Conservation (phyloP, 2,888 invertebrate species). For the Creontiades dilutus region DNA sequence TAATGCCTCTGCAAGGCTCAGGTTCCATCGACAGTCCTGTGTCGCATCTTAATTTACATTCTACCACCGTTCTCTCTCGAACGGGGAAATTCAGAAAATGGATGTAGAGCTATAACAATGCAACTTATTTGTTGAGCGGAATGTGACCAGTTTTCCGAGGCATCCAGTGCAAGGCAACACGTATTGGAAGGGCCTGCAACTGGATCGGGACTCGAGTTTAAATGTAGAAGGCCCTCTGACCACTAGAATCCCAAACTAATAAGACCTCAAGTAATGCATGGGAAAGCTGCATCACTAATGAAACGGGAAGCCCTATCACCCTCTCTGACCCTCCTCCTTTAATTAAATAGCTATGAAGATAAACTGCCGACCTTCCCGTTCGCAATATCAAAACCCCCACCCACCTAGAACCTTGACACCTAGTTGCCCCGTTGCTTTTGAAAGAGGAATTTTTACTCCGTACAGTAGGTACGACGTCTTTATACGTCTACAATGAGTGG, state of each 20-base stretch:
- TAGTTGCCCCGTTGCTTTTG: background rate
- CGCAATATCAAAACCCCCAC: slow-evolving; percentile 58
- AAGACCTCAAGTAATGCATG: slow-evolving; percentile 69
- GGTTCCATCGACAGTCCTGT: too few species aligned
- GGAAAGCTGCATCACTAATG: slow-evolving; percentile 67
- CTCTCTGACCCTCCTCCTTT: slow-evolving; percentile 45
- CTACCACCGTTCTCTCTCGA: background rate
- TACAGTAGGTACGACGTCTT: background rate
- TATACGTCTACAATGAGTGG: background rate
- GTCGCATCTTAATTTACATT: too few species aligned
- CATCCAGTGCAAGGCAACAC: background rate
- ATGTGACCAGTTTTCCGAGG: background rate
- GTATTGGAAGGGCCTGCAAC: slow-evolving; percentile 9
- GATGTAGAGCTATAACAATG: background rate
- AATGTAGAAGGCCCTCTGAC: slow-evolving; percentile 63
- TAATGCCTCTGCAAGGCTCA: too few species aligned
- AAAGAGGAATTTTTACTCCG: background rate
- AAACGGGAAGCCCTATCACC: slow-evolving; percentile 54
- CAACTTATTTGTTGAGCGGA: slow-evolving; percentile 7
- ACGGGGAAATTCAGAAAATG: background rate
- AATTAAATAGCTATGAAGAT: slow-evolving; percentile 71
- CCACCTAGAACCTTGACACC: background rate
- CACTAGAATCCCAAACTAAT: slow-evolving; percentile 66
- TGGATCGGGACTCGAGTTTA: slow-evolving; percentile 36
- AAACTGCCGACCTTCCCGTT: slow-evolving; percentile 61